phyloP scores from a whole-genome alignment of 2,797 vertebrate species.

The Crocidura indochinensis region DNA sequence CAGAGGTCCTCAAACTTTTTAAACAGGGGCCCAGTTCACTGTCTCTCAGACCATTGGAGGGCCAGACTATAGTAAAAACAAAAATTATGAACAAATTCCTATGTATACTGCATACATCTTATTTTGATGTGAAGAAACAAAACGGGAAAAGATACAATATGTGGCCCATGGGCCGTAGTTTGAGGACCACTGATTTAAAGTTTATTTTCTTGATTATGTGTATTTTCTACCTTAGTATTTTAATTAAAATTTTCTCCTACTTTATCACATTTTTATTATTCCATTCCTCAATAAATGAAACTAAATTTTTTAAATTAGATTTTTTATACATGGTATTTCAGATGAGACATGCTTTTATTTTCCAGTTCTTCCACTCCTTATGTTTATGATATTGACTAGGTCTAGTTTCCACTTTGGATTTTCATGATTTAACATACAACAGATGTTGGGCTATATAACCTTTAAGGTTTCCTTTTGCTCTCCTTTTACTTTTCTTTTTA shows the following conservation, averaged over 20 bases:
- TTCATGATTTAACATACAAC: background rate
- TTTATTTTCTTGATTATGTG: too few species aligned
- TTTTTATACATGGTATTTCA: constrained; percentile 58
- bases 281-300: constrained; percentile 46
- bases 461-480: background rate
- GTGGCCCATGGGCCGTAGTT: too few species aligned
- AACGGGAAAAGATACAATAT: too few species aligned
- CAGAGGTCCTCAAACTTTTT: too few species aligned
- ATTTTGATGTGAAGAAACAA: too few species aligned
- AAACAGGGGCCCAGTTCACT: too few species aligned
- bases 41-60: too few species aligned
- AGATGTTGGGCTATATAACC: background rate
- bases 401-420: background rate
- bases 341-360: constrained; percentile 39
- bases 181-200: too few species aligned
- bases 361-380: constrained; percentile 1
- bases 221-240: background rate
- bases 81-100: too few species aligned
- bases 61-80: too few species aligned
- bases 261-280: constrained; percentile 52
- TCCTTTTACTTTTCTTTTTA: constrained; percentile 26
- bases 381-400: background rate
- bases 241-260: background rate
- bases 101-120: too few species aligned
- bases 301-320: background rate